These are phyloP conservation scores for Neostethus bicornis DNA, from an alignment of 2,797 vertebrate species.

Conservation along the genomic window DNA sequence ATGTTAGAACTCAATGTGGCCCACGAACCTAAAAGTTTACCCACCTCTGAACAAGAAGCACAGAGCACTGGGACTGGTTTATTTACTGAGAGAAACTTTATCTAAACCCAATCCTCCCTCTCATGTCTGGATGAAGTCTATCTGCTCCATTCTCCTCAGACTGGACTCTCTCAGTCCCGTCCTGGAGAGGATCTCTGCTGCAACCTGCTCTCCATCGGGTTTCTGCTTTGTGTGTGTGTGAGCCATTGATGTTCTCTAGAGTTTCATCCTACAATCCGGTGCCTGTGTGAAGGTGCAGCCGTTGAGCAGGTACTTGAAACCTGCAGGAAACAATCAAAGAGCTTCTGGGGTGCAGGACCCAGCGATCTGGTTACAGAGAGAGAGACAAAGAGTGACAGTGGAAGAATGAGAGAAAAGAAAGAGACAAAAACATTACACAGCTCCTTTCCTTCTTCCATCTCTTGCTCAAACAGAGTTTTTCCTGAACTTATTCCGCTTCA, in stretches of 20 bases:
- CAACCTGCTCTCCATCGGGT: no score
- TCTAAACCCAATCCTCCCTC: no score
- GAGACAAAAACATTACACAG: constrained; percentile 38
- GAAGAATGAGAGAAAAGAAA: constrained; percentile 67
- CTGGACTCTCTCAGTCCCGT: no score
- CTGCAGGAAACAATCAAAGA: constrained; percentile 82
- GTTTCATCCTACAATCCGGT: constrained; percentile 80
- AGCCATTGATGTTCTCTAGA: constrained; percentile 71
- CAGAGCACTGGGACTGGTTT: no score
- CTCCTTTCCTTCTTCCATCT: constrained; percentile 32
- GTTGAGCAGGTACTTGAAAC: constrained; percentile 80
- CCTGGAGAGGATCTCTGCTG: no score
- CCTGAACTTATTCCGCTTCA: constrained; percentile 5
- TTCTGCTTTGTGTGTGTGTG: constrained; percentile 40
- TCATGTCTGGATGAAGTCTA: no score
- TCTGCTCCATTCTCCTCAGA: no score
- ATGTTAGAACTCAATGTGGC: no score
- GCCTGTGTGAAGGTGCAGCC: constrained; percentile 77
- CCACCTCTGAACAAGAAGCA: no score
- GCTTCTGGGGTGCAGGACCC: constrained; percentile 76
- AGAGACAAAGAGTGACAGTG: constrained; percentile 69
- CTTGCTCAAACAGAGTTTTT: constrained; percentile 21
- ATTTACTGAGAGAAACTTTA: no score
- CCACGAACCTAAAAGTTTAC: no score
- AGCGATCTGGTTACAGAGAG: constrained; percentile 75